Evolutionary conservation across 2,888 invertebrate species (phyloP).

Genomic region (Steinernema scapterisci): DNA sequence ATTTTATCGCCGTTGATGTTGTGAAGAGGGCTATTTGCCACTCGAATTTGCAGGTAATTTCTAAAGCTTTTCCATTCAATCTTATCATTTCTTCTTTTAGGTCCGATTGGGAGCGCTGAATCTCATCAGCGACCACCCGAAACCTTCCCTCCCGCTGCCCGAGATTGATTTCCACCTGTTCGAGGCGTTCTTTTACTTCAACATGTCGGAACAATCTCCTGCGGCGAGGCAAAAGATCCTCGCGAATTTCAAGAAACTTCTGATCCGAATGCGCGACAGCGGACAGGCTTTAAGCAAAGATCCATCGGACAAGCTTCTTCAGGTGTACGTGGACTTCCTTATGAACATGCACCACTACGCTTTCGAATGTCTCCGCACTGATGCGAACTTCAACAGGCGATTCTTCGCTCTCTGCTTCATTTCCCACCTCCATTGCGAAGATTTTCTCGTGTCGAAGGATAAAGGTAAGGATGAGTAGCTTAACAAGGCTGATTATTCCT

Average conservation of each 20-base stretch:
- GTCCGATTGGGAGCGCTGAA: not conserved
- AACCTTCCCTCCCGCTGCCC: not conserved
- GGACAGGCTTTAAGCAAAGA: not conserved
- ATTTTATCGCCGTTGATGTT: not conserved
- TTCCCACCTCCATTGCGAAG: not conserved
- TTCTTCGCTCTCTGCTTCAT: not conserved
- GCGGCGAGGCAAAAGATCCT: not conserved
- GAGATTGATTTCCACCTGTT: not conserved
- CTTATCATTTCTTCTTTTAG: not conserved
- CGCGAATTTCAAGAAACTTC: not conserved
- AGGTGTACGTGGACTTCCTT: not conserved
- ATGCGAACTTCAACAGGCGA: slow-evolving; percentile 7
- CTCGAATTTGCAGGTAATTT: not conserved
- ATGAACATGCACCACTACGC: not conserved
- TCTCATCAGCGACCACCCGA: not conserved
- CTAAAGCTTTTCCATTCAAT: not conserved
- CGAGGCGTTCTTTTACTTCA: not conserved
- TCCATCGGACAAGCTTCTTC: not conserved
- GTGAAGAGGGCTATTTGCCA: slow-evolving; percentile 6
- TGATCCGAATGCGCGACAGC: slow-evolving; percentile 1
- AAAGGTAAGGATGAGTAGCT: not conserved
- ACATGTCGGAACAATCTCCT: slow-evolving; percentile 3
- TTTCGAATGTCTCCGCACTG: not conserved
- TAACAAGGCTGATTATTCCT: not conserved
- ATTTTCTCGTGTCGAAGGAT: not conserved